Evolutionary conservation across 2,797 vertebrate genomes (phyloP), one percentile per base, ranked within the genome.

Genomic region (Clarias platycephalus): DNA sequence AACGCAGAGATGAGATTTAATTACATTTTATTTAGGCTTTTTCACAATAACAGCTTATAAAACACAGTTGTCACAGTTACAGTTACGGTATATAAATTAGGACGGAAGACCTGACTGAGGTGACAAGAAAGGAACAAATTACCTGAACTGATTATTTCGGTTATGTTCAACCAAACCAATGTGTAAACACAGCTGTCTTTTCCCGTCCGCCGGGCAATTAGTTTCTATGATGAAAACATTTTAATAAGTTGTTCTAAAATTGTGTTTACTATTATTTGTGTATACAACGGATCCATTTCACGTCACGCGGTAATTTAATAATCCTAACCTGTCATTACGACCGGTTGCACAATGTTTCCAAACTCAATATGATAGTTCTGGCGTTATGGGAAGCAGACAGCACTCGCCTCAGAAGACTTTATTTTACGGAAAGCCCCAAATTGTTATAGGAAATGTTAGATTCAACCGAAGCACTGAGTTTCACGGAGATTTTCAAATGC

Each of bases 261-360:
- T 92, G 90, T 87, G 91, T 92, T 92, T 92, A 92, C 89, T 91
- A 93, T 89, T 95, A 95, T 95, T 94, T 95, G 92, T 94, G 93
- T 95, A 94, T 66, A 83, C 93, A 94, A 90, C 93, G 93, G 94
- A 93, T 95, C 93, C 90, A 94, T 95, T 95, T 95, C 94, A 95
- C 95, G 94, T 94, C 90, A 89, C 87, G 89, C 90, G 89, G 93
- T 95, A 95, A 95, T 95, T 94, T 94, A 95, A 95, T 95, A 94
- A 95, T 93, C 92, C 93, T 89, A 88, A 94, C 91, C 93, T 95
- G 95, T 95, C 94, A 95, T 94, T 95, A 95, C 92, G 92, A 90
- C 83, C 92, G 82, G 90, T 90, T 89, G 85, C 89, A 81, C 88
- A 77, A 88, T 88, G 90, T 91, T 83, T 89, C 91, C 87, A 89